Evolutionary conservation across 2,797 vertebrate species (phyloP).

Genomic region (Pseudopleuronectes americanus): DNA sequence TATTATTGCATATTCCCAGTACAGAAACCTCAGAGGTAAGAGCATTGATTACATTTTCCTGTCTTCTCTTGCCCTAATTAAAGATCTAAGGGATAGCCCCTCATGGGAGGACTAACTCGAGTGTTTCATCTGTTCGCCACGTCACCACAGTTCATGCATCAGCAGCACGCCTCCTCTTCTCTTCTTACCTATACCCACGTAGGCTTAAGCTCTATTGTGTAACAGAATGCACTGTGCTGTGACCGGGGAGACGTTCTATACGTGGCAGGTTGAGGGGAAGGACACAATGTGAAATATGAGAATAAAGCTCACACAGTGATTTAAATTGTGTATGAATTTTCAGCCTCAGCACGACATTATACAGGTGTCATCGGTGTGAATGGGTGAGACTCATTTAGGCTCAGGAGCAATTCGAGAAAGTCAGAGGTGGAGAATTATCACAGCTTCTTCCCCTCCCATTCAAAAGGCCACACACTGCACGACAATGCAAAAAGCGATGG

Average conservation of each 20-base stretch:
- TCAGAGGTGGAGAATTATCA: conserved; percentile 58
- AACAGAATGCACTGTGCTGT: conserved; percentile 10
- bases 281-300: conserved; percentile 7
- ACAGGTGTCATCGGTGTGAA: conserved; percentile 37
- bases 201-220: conserved; percentile 9
- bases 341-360: conserved; percentile 21
- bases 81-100: conserved; percentile 72
- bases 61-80: conserved; percentile 77
- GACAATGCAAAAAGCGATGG: conserved; percentile 67
- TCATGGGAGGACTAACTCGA: conserved; percentile 62
- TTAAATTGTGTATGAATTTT: conserved; percentile 26
- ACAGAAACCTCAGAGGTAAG: conserved; percentile 66
- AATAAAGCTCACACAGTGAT: conserved; percentile 19
- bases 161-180: conserved; percentile 24
- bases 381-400: conserved; percentile 24
- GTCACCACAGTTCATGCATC: conserved; percentile 31
- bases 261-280: conserved; percentile 20
- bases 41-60: conserved; percentile 79
- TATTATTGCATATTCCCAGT: conserved; percentile 70
- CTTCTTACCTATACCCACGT: conserved; percentile 29
- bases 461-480: conserved; percentile 10
- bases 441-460: conserved; percentile 50
- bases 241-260: conserved; percentile 21
- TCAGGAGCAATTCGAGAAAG: conserved; percentile 7
- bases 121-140: conserved; percentile 59